Evolutionary conservation across 2,797 vertebrate species (phyloP), one percentile per base, ranked within the genome.

Genomic region (Rhadinocentrus ornatus): DNA sequence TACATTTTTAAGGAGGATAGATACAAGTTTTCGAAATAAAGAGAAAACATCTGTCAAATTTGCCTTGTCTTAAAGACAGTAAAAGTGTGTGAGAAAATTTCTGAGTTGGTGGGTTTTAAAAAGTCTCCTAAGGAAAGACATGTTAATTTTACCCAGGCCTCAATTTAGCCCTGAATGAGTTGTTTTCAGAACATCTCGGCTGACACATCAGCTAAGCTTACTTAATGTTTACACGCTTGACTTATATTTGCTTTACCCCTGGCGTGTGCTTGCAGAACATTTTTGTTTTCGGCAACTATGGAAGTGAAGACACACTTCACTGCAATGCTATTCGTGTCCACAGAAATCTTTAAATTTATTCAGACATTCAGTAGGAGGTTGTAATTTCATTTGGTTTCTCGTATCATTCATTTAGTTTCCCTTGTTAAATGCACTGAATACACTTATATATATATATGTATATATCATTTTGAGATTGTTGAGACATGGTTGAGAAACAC

Each of bases 41-140:
- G 44, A 73, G 77, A 63, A 83, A 78, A 57, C 37, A 60, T 39
- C 50, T 82, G 73, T 78, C 65, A 81, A 78, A 79, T 85, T 66
- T 69, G n/a, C 76, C 57, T 61, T 46, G 63, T 78, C 65, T 78
- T 11, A 18, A 71, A 50, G 56, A 82, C 64, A 48, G 62, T 71
- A 22, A 71, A 82, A 85, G 75, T 64, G 65, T 26, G 69, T 80
- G 83, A 88, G 81, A 84, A 86, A 70, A 83, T 66, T 81, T 81
- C 50, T 11, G 57, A 44, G 65, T 29, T 56, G 29, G 44, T 15
- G 27, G 20, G 16, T 1, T 9, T 9, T 1, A 6, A 7, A 32
- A 78, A 54, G 63, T 69, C 66, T n/a, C n/a, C n/a, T n/a, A 74
- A 71, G 24, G 24, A 78, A 70, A 63, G 26, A 78, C 56, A 22